phyloP scores from a whole-genome alignment of 2,888 invertebrate genomes.

The Eumacrocentrus americanus region DNA sequence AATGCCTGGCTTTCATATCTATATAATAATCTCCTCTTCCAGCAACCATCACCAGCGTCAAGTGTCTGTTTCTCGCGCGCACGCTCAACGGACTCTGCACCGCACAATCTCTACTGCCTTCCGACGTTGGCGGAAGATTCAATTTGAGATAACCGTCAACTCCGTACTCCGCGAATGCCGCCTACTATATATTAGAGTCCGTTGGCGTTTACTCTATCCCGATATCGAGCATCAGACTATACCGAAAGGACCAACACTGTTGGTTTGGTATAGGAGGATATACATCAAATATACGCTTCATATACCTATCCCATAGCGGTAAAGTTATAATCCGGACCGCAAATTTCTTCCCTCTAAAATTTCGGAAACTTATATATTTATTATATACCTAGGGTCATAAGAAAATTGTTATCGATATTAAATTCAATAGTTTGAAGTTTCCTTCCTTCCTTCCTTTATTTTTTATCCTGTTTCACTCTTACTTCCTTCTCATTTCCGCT shows the following conservation, averaged over 20 bases:
- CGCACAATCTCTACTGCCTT: constrained; percentile 37
- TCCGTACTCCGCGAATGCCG: constrained; percentile 44
- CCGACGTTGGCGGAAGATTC: constrained; percentile 49
- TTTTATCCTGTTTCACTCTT: constrained; percentile 12
- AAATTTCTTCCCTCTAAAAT: not conserved
- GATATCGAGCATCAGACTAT: constrained; percentile 1
- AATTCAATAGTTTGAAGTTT: constrained; percentile 28
- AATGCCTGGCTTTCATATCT: not conserved
- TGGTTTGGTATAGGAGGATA: not conserved
- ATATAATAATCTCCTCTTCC: not conserved
- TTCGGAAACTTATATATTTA: not conserved
- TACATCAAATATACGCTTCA: not conserved
- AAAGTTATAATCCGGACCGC: not conserved
- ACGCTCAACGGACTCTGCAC: constrained; percentile 3
- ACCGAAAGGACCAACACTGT: not conserved
- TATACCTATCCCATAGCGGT: not conserved
- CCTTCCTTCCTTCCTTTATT: constrained; percentile 26
- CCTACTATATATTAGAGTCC: constrained; percentile 20
- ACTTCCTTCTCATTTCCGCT: constrained; percentile 2
- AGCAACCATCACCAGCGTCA: not conserved
- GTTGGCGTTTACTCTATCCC: constrained; percentile 12
- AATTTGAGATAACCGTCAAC: constrained; percentile 53
- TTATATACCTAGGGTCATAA: constrained; percentile 5
- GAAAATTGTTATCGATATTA: constrained; percentile 1
- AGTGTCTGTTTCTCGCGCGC: constrained; percentile 11